These are phyloP conservation scores for Brienomyrus brachyistius DNA, from an alignment of 2,113 vertebrate species.

Conservation along the genomic window DNA sequence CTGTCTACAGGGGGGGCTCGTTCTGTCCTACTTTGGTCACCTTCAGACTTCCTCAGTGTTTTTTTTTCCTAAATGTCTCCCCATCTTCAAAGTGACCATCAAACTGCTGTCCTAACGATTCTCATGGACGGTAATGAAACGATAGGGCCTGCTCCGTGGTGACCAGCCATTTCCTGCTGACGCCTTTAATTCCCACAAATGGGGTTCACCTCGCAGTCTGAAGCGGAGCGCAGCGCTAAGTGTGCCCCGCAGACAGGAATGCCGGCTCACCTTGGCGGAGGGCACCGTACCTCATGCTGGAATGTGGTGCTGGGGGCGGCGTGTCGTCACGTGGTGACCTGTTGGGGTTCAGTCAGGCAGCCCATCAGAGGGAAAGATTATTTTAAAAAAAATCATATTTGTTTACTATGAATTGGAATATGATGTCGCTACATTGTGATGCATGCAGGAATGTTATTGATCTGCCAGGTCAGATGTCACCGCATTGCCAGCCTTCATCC, in stretches of 20 bases:
- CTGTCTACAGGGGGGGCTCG: not conserved
- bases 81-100: not conserved
- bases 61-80: not conserved
- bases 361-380: not conserved
- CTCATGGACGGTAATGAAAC: not conserved
- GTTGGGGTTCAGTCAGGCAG: not conserved
- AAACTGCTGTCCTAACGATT: not conserved
- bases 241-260: not conserved
- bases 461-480: not conserved
- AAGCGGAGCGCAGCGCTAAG: not conserved
- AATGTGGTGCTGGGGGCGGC: not conserved
- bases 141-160: not conserved
- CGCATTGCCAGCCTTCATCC: not conserved
- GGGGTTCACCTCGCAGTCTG: not conserved
- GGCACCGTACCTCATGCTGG: not conserved
- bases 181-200: not conserved
- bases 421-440: not conserved
- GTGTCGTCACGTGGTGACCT: not conserved
- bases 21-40: not conserved
- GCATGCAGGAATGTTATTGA: not conserved
- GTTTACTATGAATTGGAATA: not conserved
- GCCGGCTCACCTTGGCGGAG: not conserved
- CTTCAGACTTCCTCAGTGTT: not conserved
- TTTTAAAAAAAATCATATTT: not conserved
- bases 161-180: not conserved